Evolutionary conservation across 2,888 invertebrate genomes (phyloP), one percentile per base, ranked within the genome.

Genomic region (Mesorhabditis belari): DNA sequence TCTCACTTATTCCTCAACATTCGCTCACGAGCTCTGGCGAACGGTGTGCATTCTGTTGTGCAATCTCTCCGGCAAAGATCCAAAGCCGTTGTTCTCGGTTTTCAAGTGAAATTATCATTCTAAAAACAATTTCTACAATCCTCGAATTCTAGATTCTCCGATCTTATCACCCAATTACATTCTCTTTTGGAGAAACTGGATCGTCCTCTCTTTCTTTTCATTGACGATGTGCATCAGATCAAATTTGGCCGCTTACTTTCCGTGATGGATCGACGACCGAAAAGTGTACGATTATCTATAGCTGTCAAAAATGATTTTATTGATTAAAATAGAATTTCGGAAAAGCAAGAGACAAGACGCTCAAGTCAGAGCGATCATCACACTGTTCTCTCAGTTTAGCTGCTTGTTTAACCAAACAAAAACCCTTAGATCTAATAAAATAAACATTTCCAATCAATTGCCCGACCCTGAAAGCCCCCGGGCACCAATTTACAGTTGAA

Each of bases 141-240:
- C 51, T 3, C n/a, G 9, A 51, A 12, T 3, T 23, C 21, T 51
- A 12, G 51, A 44, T 1, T 44, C 17, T 44, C n/a, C 23, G 19
- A 19, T 19, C 12, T 51, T 12, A 12, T 51, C 51, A 51, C n/a
- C 12, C 9, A 63, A 35, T n/a, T 35, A 9, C 44, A 62, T 28
- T 19, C 12, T 17, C 21, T 61, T 12, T 35, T 64, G 17, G 55
- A 61, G 17, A 29, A 62, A 28, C 56, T 74, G 19, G 71, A 73
- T 25, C 67, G 65, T 29, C 77, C 77, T 2, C 55, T 77, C 24
- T 74, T 76, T 55, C 54, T 80, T 4, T 70, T 80, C 49, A 64
- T 80, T n/a, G 80, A 80, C 62, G 80, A 79, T 49, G 65, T 72
- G 5, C 73, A 80, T 63, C 58, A 72, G 53, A 58, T 77, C n/a